Conservation (phyloP, 2,797 vertebrate genomes). For the Lagocephalus sceleratus region DNA sequence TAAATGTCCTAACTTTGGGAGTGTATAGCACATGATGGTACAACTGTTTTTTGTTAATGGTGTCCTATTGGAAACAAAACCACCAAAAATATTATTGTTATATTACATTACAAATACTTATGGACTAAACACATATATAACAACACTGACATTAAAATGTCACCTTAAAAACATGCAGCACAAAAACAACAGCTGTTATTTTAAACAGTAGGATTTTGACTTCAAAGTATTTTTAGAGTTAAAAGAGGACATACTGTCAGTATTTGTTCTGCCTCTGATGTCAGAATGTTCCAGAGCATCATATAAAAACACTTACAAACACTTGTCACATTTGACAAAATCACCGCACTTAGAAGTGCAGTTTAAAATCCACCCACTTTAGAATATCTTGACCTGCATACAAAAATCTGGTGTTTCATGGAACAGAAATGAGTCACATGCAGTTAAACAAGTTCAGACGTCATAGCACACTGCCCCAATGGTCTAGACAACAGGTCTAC, state of each 20-base stretch:
- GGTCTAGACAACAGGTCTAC: slow-evolving; percentile 32
- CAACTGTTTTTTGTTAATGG: background rate
- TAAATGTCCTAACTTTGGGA: too few relatives aligned
- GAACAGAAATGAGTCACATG: slow-evolving; percentile 30
- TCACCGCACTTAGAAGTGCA: background rate
- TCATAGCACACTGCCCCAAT: slow-evolving; percentile 13
- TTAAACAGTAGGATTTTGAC: too few relatives aligned
- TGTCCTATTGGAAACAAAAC: too few relatives aligned
- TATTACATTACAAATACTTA: too few relatives aligned
- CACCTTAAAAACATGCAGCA: too few relatives aligned
- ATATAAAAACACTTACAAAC: slow-evolving; percentile 39
- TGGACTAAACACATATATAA: too few relatives aligned
- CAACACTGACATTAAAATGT: too few relatives aligned
- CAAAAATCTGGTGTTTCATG: slow-evolving; percentile 30
- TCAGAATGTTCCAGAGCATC: slow-evolving; percentile 35
- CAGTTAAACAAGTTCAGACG: slow-evolving; percentile 29
- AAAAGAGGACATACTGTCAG: too few relatives aligned
- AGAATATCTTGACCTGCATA: slow-evolving; percentile 32
- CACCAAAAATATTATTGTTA: too few relatives aligned
- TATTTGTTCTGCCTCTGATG: too few relatives aligned
- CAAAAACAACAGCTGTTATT: too few relatives aligned
- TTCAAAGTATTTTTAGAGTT: too few relatives aligned
- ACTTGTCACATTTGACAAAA: background rate
- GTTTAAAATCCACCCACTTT: background rate
- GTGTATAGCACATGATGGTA: background rate